Evolutionary conservation across 2,888 invertebrate species (phyloP).

Genomic region (Andrena flavipes): DNA sequence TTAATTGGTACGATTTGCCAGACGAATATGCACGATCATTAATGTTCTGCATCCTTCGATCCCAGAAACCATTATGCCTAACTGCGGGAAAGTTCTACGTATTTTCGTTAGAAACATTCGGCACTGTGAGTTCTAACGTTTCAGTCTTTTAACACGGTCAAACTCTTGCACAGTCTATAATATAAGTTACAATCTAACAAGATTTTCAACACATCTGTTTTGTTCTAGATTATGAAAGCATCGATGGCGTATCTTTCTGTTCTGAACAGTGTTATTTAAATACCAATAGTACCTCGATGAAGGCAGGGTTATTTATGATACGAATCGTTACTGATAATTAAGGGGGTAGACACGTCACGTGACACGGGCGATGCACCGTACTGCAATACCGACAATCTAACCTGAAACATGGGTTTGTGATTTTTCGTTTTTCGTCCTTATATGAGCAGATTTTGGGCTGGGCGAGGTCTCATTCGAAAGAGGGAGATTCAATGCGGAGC

Average conservation of each 20-base stretch:
- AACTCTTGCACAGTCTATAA: not conserved
- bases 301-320: not conserved
- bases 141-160: too few species aligned
- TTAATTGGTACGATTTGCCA: conserved; percentile 67
- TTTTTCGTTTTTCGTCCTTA: too few species aligned
- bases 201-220: not conserved
- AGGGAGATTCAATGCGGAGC: too few species aligned
- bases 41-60: conserved; percentile 66
- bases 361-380: too few species aligned
- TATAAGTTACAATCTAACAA: not conserved
- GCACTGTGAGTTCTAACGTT: conserved; percentile 60
- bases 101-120: conserved; percentile 73
- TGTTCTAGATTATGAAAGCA: conserved; percentile 64
- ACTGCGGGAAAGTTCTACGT: conserved; percentile 74
- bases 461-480: too few species aligned
- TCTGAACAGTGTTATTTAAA: conserved; percentile 53
- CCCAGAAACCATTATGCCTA: conserved; percentile 69
- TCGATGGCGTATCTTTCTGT: conserved; percentile 67
- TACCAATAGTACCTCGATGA: not conserved
- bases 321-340: not conserved
- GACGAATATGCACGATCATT: conserved; percentile 49
- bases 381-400: too few species aligned
- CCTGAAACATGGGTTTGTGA: too few species aligned
- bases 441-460: too few species aligned
- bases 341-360: too few species aligned